Base-by-base conservation (phyloP, 2,113 vertebrate genomes). In the Microtus richardsoni region DNA sequence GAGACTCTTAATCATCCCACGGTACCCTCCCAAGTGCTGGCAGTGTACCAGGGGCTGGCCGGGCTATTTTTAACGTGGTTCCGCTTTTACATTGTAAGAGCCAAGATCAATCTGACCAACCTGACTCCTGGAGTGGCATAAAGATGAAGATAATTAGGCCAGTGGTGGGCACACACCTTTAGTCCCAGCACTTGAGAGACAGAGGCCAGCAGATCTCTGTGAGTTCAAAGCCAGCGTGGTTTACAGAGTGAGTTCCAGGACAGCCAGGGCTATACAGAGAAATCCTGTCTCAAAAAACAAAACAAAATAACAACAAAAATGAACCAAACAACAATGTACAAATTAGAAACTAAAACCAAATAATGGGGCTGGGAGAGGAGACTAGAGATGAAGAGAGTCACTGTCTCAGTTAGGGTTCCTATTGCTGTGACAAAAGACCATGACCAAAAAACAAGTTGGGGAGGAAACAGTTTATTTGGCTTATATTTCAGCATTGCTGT, bases 61-160 rank as follows among this genome's bases (percentile, higher is more conserved):
- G 3, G 60, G 26, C 84, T 86, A 62, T 52, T 85, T 75, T 39
- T 5, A 88, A 71, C 79, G 33, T 13, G 47, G 71, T 88, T 82
- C 66, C 77, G 21, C 88, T 49, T 82, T 36, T 83, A n/a, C 41
- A 90, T 93, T 91, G 91, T 83, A 49, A 93, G 92, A 91, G 52
- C 74, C n/a, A 68, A 86, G 13, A 80, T 52, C 24, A 80, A 66
- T 84, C 44, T 94, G 71, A 97, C n/a, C 21, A 39, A 80, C 74
- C 36, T 70, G 10, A 92, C 82, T 26, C 49, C 74, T 93, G n/a
- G 64, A n/a, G 49, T 73, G 52, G 52, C 70, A n/a, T 88, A 74
- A 96, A 91, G 17, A 44, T 79, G 58, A 95, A 85, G 66, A 80
- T 0, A 2, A n/a, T 71, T 66, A 66, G 64, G 10, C 64, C 4